Percentiles rank a stretch among this genome's conserved stretches.
Evolutionary conservation across 2,797 vertebrate species (phyloP).

Genomic region (Garrulus glandarius): DNA sequence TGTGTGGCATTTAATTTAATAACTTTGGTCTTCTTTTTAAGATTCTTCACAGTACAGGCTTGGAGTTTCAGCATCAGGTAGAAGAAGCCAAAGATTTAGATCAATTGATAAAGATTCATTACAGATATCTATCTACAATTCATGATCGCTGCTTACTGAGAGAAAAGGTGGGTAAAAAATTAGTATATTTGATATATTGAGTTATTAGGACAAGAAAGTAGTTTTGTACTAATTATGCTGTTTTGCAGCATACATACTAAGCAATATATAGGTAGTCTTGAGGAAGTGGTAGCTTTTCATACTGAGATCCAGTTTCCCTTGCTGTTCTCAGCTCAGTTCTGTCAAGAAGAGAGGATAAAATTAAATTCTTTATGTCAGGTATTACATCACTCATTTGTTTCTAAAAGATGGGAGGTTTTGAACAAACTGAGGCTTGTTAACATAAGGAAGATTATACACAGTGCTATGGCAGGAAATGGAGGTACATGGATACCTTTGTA

Average conservation of each 20-base stretch:
- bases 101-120: constrained; percentile 97
- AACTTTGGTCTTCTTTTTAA: constrained; percentile 52
- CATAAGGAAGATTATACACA: not conserved
- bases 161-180: constrained; percentile 85
- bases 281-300: not conserved
- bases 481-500: not conserved
- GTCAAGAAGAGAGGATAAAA: not conserved
- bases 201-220: not conserved
- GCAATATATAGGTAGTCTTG: not conserved
- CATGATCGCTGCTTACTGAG: constrained; percentile 94
- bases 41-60: constrained; percentile 97
- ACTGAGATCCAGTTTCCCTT: not conserved
- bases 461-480: not conserved
- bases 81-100: constrained; percentile 98
- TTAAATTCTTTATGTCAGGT: not conserved
- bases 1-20: not conserved
- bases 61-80: constrained; percentile 98
- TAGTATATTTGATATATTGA: not conserved
- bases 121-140: constrained; percentile 95
- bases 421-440: not conserved
- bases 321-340: not conserved
- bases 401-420: not conserved
- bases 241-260: not conserved
- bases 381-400: not conserved
- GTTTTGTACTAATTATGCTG: not conserved